A percentile compares a stretch with the other conserved stretches of the same genome.
Conservation (phyloP, 2,113 vertebrate species). For the Procavia capensis region DNA sequence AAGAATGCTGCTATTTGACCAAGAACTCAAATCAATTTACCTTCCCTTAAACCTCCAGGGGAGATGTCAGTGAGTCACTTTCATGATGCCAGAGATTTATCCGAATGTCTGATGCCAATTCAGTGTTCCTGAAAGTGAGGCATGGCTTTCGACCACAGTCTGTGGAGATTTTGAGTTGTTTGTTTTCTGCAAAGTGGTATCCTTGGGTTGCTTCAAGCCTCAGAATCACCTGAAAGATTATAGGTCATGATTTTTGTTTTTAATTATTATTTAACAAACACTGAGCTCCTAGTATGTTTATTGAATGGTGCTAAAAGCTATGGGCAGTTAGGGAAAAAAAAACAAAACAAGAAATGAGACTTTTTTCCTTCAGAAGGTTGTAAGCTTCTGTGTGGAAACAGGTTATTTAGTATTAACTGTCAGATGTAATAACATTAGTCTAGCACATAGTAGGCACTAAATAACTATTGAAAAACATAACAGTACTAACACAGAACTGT, state of each 20-base stretch:
- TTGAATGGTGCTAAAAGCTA: background rate
- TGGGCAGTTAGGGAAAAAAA: background rate
- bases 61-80: constrained; percentile 44
- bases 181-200: constrained; percentile 25
- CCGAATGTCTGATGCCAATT: constrained; percentile 48
- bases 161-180: background rate
- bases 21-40: constrained; percentile 57
- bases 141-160: background rate
- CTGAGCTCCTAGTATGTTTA: constrained; percentile 13
- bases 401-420: background rate
- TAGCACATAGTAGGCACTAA: background rate
- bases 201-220: background rate
- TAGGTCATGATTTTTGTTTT: background rate
- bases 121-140: constrained; percentile 45
- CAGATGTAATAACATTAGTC: background rate
- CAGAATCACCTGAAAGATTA: constrained; percentile 47
- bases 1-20: constrained; percentile 20
- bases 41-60: constrained; percentile 52
- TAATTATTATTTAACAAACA: constrained; percentile 31
- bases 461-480: background rate
- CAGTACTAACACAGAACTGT: background rate
- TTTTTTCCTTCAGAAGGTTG: background rate
- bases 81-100: constrained; percentile 29
- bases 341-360: background rate
- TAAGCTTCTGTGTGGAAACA: background rate